Evolutionary conservation across 1,140 invertebrate genomes (phyloP).

Genomic region (Drosophila parabipectinata): DNA sequence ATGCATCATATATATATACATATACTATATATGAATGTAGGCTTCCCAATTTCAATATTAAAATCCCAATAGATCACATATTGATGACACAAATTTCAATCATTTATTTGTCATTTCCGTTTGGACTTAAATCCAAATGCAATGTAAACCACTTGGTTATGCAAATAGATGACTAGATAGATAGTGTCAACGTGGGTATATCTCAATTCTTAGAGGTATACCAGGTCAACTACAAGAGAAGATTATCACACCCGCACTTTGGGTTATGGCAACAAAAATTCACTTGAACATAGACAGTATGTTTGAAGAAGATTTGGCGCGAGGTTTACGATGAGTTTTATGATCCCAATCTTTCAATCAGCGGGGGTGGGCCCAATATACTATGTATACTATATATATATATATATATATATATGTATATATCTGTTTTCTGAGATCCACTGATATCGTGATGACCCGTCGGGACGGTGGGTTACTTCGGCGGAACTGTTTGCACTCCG

Average conservation of each 20-base stretch:
- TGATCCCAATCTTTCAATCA: constrained; percentile 18
- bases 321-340: constrained; percentile 39
- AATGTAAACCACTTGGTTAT: constrained; percentile 75
- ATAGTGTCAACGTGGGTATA: constrained; percentile 9
- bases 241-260: constrained; percentile 58
- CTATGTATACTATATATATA: neutral
- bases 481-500: constrained; percentile 57
- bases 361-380: neutral
- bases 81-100: constrained; percentile 57
- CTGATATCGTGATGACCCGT: constrained; percentile 60
- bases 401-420: neutral
- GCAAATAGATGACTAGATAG: constrained; percentile 49
- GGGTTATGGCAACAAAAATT: constrained; percentile 45
- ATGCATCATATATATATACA: too few relatives aligned
- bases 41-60: too few relatives aligned
- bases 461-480: constrained; percentile 22
- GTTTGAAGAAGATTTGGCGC: constrained; percentile 74
- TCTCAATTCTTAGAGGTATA: constrained; percentile 33
- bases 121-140: constrained; percentile 25
- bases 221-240: constrained; percentile 2
- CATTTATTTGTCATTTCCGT: constrained; percentile 39
- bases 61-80: neutral
- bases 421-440: constrained; percentile 6
- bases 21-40: too few relatives aligned
- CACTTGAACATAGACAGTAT: constrained; percentile 66